A percentile compares a stretch with the other conserved stretches of the same genome.
phyloP scores from a whole-genome alignment of 2,888 invertebrate genomes.

The Oscheius sp. region DNA sequence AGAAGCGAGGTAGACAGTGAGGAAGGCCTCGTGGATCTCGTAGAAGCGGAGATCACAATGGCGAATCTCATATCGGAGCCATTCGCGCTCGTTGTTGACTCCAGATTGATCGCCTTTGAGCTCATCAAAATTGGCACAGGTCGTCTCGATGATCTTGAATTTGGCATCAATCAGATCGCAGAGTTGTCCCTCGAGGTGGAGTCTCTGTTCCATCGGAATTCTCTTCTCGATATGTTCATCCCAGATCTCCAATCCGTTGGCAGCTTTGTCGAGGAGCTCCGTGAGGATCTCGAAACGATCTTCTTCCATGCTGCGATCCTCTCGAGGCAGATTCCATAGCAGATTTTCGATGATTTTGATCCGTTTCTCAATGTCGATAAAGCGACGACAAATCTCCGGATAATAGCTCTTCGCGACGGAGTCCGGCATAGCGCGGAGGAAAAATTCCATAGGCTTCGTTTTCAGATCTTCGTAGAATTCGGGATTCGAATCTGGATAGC shows the following conservation, averaged over 20 bases:
- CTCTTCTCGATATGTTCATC: slow-evolving; percentile 59
- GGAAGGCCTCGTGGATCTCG: slow-evolving; percentile 62
- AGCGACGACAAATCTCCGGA: slow-evolving; percentile 59
- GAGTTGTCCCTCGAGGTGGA: slow-evolving; percentile 57
- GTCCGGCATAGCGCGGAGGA: slow-evolving; percentile 55
- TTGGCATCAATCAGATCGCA: slow-evolving; percentile 50
- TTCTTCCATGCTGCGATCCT: slow-evolving; percentile 21
- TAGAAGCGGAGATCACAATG: slow-evolving; percentile 58
- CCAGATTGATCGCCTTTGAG: slow-evolving; percentile 47
- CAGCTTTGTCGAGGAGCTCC: slow-evolving; percentile 64
- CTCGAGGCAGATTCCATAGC: slow-evolving; percentile 43
- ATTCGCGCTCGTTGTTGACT: slow-evolving; percentile 57
- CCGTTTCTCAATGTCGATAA: slow-evolving; percentile 52
- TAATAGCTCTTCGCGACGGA: slow-evolving; percentile 44
- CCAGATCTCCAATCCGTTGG: slow-evolving; percentile 63
- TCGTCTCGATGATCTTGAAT: slow-evolving; percentile 60
- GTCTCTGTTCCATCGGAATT: slow-evolving; percentile 57
- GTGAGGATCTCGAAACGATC: slow-evolving; percentile 57
- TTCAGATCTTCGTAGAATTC: slow-evolving; percentile 50
- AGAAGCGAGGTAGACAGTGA: slow-evolving; percentile 63
- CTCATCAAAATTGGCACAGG: slow-evolving; percentile 55
- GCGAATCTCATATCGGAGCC: slow-evolving; percentile 65
- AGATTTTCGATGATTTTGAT: slow-evolving; percentile 53
- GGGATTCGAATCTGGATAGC: slow-evolving; percentile 38
- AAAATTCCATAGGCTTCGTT: slow-evolving; percentile 43